Conservation (phyloP, 1,140 invertebrate species). For the Brachionus asplanchnoidis region DNA sequence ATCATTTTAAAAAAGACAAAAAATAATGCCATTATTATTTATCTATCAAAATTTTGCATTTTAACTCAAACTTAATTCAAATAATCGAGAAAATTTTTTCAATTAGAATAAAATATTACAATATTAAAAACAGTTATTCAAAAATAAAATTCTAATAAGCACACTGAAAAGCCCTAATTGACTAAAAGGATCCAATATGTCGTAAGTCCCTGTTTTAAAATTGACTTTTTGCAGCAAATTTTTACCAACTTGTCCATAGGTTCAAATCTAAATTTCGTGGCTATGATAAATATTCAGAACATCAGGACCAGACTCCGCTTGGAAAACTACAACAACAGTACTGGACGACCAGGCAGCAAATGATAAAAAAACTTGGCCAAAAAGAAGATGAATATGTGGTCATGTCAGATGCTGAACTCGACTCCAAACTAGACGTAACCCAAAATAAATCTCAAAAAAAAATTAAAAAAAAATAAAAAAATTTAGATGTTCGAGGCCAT, state of each 20-base stretch:
- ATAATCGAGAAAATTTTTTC: neutral
- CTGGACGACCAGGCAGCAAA: conserved; percentile 94
- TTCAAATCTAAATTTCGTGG: neutral
- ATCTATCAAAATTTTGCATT: neutral
- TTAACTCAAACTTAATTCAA: neutral
- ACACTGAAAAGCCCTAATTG: neutral
- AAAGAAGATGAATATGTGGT: conserved; percentile 96
- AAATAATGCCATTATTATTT: neutral
- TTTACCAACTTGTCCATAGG: neutral
- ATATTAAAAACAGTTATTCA: neutral
- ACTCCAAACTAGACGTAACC: conserved; percentile 81
- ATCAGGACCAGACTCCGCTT: conserved; percentile 61
- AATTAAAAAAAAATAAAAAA: neutral
- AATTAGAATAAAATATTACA: conserved; percentile 6
- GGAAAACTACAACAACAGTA: conserved; percentile 88
- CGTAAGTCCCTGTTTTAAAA: neutral
- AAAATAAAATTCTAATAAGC: neutral
- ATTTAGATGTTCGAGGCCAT: conserved; percentile 80
- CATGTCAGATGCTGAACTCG: conserved; percentile 88
- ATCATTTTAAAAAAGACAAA: neutral
- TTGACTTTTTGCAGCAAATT: too few relatives aligned
- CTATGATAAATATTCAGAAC: conserved; percentile 55
- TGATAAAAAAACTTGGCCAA: conserved; percentile 86
- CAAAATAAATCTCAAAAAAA: neutral
- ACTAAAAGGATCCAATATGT: neutral